Conservation (phyloP, 2,888 invertebrate genomes). For the Lepidocyrtoides sp. region DNA sequence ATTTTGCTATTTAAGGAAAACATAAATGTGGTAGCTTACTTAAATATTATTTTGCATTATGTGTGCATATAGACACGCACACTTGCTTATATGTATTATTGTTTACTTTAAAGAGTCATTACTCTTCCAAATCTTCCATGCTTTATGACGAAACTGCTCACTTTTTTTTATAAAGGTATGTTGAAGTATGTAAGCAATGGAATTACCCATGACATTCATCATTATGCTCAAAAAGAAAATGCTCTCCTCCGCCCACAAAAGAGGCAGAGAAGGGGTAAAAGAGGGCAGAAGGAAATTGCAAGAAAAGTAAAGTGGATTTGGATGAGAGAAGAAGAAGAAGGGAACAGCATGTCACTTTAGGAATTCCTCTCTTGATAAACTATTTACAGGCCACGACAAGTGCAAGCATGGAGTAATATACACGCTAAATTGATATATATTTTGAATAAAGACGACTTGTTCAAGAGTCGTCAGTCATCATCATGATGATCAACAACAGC, state of each 20-base stretch:
- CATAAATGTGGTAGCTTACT: too few relatives aligned
- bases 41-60: constrained; percentile 8
- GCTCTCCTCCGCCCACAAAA: neutral
- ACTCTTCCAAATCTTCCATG: too few relatives aligned
- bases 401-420: neutral
- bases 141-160: constrained; percentile 17
- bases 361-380: neutral
- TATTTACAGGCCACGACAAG: constrained; percentile 20
- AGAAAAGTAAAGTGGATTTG: constrained; percentile 65
- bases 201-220: constrained; percentile 69
- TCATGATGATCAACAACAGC: constrained; percentile 5
- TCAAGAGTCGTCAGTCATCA: constrained; percentile 55
- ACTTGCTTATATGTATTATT: neutral
- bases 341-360: constrained; percentile 41
- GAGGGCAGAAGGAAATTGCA: neutral
- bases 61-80: neutral
- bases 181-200: constrained; percentile 1
- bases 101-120: constrained; percentile 56
- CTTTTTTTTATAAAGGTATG: constrained; percentile 1
- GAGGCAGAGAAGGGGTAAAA: neutral
- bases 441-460: constrained; percentile 34
- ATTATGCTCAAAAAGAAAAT: constrained; percentile 49
- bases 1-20: constrained; percentile 34
- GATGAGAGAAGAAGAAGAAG: neutral
- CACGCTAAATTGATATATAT: constrained; percentile 59